Evolutionary conservation across 2,113 vertebrate species (phyloP).

Genomic region (Macquaria australasica): DNA sequence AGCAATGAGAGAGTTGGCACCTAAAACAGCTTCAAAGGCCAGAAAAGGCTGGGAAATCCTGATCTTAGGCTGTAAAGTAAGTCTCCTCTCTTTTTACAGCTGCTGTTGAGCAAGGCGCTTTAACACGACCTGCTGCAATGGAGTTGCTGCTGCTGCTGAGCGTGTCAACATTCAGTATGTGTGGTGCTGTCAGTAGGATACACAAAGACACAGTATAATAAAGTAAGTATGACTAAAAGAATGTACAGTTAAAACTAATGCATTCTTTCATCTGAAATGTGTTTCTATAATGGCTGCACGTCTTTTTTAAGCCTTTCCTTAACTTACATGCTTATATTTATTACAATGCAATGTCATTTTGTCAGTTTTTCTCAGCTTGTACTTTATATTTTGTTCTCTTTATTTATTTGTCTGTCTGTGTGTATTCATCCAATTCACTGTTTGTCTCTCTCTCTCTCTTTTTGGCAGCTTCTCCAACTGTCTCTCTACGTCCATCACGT

Average conservation of each 20-base stretch:
- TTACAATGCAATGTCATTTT: slow-evolving; percentile 7
- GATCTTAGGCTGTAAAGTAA: background rate
- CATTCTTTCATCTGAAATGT: slow-evolving; percentile 9
- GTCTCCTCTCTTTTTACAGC: background rate
- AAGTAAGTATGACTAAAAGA: background rate
- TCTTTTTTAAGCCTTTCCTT: slow-evolving; percentile 11
- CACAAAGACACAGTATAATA: background rate
- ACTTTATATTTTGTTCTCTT: slow-evolving; percentile 9
- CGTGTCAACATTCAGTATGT: background rate
- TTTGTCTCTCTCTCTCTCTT: slow-evolving; percentile 22
- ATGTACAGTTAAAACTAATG: slow-evolving; percentile 6
- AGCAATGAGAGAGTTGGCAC: background rate
- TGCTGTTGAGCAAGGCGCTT: background rate
- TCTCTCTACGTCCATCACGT: slow-evolving; percentile 46
- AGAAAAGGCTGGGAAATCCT: background rate
- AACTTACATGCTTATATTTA: slow-evolving; percentile 8
- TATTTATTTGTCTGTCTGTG: slow-evolving; percentile 41
- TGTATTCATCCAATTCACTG: slow-evolving; percentile 35
- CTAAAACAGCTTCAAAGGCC: background rate
- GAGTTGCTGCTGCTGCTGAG: background rate
- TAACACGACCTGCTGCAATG: background rate
- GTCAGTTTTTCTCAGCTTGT: background rate
- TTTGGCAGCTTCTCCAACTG: slow-evolving; percentile 11
- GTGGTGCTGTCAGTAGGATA: background rate
- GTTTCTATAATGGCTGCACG: slow-evolving; percentile 8